Evolutionary conservation across 2,797 vertebrate genomes (phyloP), one percentile per base, ranked within the genome.

Genomic region (Calcarius lapponicus): DNA sequence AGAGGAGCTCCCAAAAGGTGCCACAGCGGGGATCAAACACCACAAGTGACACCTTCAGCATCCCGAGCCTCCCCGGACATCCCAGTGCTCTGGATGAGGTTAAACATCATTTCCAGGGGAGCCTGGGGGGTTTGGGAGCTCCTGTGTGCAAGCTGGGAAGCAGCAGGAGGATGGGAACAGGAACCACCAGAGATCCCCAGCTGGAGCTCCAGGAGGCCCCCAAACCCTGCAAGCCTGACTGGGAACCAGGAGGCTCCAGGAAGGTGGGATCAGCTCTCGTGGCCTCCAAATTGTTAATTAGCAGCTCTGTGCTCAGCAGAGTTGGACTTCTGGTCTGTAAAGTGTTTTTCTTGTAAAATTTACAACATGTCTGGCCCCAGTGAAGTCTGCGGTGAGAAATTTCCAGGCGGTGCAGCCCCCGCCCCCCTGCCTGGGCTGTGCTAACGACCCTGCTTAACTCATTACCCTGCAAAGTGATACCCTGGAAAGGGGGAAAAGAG

Each of bases 331-430:
- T 96, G 96, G 86, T 95, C 86, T 65, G 92, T 47, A 82, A 97
- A 94, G 93, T 57, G 88, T 80, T 96, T 95, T 92, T 57, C 95
- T 89, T 94, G 91, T 96, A 95, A 96, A 97, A 94, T 94, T 97
- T 95, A 96, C 92, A 95, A 21, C 90, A 90, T 42, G 93, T 96
- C 94, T 95, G 96, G 95, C 93, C 95, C 94, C 92, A 29, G 93
- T 58, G 20, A 87, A 82, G 90, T 80, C 96, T 93, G 94, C 5
- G 53, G 92, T 86, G 92, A 93, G 96, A 96, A 89, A 80, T 95
- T 91, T 89, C 84, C 94, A 93, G n/a, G 36, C 53, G 6, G 83
- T 8, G 50, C 75, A 61, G 80, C 75, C 36, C 51, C 83, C 13
- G 5, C 65, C 76, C 70, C 82, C 65, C 79, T 34, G 67, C 31